Evolutionary conservation across 1,140 invertebrate species (phyloP), one percentile per base, ranked within the genome.

Genomic region (Drosophila mauritiana): DNA sequence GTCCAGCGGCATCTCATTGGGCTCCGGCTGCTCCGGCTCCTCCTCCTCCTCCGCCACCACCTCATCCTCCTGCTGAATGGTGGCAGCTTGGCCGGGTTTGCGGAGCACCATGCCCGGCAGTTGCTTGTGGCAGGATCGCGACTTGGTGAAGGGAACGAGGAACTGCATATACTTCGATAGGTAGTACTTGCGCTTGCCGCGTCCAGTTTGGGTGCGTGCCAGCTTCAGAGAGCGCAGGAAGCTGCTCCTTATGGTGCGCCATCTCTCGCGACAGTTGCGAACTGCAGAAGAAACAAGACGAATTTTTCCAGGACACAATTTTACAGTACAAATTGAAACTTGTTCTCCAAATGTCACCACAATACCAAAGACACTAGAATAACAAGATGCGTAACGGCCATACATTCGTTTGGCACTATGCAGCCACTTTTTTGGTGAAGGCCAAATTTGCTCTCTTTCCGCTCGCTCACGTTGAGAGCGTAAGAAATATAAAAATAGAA

Each of bases 111-210:
- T 85, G 2, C 81, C 65, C 3, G 64, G 43, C 48, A 48, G 15
- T 12, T 78, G 69, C 51, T 81, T 80, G 67, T 73, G 67, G 20
- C 76, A 73, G 36, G 76, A 70, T 2, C 90, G 73, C 12, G 83
- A 88, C 54, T 91, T 91, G 52, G 90, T 91, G 57, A 89, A 91
- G 34, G 90, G 90, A 57, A 91, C 85, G 1, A 91, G 70, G 59
- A 91, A 91, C 57, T 91, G 90, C 57, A 91, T 55, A 56, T 91
- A 91, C 48, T 91, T 91, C 34, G 86, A 91, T 17, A 91, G 55
- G 49, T 91, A 91, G 64, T 91, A 91, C 56, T 91, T 91, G 40
- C 90, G 86, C 62, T 91, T 91, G 20, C 90, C 90, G 2, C 90
- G 83, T 0, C 90, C 90, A 17, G 90, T 91, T 37, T 79, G 81